A percentile compares a stretch with the other conserved stretches of the same genome.
These are phyloP conservation scores for Papilio polytes DNA, from an alignment of 1,140 invertebrate genomes.

Conservation along the genomic window DNA sequence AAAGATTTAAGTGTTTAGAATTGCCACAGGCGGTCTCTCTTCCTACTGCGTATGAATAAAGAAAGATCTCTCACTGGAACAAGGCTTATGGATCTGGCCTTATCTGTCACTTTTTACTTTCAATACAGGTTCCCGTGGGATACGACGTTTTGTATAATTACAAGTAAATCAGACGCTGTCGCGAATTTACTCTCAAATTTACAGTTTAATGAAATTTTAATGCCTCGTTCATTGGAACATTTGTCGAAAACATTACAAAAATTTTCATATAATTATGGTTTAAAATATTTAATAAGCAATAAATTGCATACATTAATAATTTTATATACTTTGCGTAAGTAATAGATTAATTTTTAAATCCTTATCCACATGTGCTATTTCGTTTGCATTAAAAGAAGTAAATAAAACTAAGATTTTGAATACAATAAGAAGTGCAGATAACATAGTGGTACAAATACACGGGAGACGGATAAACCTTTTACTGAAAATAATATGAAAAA, in stretches of 20 bases:
- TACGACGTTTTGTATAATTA: slow-evolving; percentile 25
- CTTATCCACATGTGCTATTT: no score
- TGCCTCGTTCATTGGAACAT: no score
- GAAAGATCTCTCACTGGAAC: slow-evolving; percentile 30
- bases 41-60: slow-evolving; percentile 40
- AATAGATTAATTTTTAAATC: no score
- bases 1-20: slow-evolving; percentile 35
- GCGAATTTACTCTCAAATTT: not conserved
- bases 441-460: not conserved
- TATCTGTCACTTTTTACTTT: slow-evolving; percentile 31
- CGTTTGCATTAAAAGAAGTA: no score
- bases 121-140: slow-evolving; percentile 33
- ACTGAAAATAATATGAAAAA: not conserved
- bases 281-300: no score
- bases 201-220: not conserved
- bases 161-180: not conserved
- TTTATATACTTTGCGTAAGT: no score
- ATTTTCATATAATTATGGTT: no score
- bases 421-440: no score
- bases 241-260: not conserved
- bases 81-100: slow-evolving; percentile 35
- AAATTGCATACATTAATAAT: no score
- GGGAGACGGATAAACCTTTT: not conserved
- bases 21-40: slow-evolving; percentile 25
- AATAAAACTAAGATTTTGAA: no score